A percentile compares a stretch with the other conserved stretches of the same genome.
Evolutionary conservation across 2,113 vertebrate genomes (phyloP).

Genomic region (Oreochromis tanganicae): DNA sequence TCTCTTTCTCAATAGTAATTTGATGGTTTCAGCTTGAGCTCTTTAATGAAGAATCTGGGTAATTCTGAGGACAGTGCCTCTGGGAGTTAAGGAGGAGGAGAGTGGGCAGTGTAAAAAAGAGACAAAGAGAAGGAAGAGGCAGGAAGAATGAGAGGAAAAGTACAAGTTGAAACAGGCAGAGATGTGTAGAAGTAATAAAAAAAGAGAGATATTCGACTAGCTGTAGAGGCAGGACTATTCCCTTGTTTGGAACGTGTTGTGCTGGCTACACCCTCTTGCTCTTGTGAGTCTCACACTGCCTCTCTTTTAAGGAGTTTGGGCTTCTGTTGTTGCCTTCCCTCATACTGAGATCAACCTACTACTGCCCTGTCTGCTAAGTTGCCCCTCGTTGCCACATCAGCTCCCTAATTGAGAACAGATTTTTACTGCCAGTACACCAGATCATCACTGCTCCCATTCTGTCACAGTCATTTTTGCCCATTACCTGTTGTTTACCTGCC

Average conservation of each 20-base stretch:
- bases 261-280: neutral
- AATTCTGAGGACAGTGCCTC: conserved; percentile 56
- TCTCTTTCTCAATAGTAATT: conserved; percentile 38
- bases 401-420: conserved; percentile 37
- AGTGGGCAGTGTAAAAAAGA: conserved; percentile 8
- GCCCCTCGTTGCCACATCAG: conserved; percentile 23
- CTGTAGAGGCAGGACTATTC: neutral
- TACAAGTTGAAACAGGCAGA: conserved; percentile 11
- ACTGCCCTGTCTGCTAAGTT: conserved; percentile 7
- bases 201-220: neutral
- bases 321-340: neutral
- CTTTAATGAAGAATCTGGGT: conserved; percentile 62
- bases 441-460: neutral
- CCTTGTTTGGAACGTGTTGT: neutral
- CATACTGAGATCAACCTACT: conserved; percentile 6
- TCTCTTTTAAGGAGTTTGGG: neutral
- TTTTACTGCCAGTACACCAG: conserved; percentile 6
- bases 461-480: neutral
- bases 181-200: conserved; percentile 3
- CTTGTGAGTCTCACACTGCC: neutral
- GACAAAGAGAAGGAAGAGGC: neutral
- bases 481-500: conserved; percentile 36
- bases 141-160: neutral
- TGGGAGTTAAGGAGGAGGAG: conserved; percentile 12
- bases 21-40: conserved; percentile 53